These are phyloP conservation scores for Smutsia temminckii DNA, from an alignment of 2,797 vertebrate genomes.

Conservation along the genomic window DNA sequence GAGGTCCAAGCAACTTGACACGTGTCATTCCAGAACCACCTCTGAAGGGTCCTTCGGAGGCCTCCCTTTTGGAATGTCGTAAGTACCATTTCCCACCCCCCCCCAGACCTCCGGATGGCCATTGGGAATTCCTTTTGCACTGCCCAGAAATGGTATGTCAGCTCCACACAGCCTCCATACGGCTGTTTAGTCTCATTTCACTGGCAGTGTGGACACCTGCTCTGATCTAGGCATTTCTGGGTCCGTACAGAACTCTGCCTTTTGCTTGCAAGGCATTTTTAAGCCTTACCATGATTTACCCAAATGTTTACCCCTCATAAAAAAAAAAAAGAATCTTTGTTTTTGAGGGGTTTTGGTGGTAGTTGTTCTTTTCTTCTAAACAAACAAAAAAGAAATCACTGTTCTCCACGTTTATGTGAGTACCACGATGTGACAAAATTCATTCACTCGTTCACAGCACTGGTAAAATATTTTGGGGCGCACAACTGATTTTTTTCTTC, in stretches of 20 bases:
- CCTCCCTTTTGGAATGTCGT: conserved; percentile 48
- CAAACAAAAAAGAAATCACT: conserved; percentile 40
- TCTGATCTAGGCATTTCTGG: conserved; percentile 45
- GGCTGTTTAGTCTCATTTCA: conserved; percentile 51
- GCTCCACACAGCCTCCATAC: conserved; percentile 32
- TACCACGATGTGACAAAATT: conserved; percentile 57
- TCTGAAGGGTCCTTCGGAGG: conserved; percentile 49
- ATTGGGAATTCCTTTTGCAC: conserved; percentile 20
- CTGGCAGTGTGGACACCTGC: conserved; percentile 42
- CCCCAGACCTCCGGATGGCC: conserved; percentile 51
- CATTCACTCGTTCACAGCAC: conserved; percentile 54
- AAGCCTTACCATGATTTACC: conserved; percentile 43
- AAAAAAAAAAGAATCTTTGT: conserved; percentile 33
- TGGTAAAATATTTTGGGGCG: conserved; percentile 54
- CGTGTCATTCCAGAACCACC: conserved; percentile 30
- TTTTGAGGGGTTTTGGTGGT: conserved; percentile 23
- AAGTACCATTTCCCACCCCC: conserved; percentile 32
- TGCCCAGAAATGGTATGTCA: neutral
- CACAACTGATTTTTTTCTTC: conserved; percentile 70
- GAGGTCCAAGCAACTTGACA: conserved; percentile 71
- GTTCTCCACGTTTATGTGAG: conserved; percentile 53
- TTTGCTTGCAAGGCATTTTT: conserved; percentile 34
- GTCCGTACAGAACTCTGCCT: neutral
- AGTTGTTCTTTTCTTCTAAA: conserved; percentile 36
- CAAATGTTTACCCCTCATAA: conserved; percentile 48